Percentiles rank a stretch among this genome's conserved stretches.
phyloP scores from a whole-genome alignment of 2,113 vertebrate species.

The Paratilapia polleni region DNA sequence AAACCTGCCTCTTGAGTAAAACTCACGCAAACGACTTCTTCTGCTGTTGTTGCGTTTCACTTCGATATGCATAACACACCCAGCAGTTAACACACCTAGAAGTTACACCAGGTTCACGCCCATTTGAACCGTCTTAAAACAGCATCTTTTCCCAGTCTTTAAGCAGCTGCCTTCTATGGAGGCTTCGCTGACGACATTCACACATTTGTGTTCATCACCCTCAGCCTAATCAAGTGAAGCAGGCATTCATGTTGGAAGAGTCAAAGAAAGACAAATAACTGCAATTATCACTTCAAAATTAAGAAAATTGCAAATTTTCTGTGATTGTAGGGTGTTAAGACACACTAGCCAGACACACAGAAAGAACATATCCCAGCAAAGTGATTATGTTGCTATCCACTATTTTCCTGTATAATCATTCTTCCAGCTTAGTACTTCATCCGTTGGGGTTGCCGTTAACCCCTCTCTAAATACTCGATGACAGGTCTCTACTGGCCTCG shows the following conservation, averaged over 20 bases:
- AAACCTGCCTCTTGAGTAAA: neutral
- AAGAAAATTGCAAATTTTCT: neutral
- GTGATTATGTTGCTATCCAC: slow-evolving; percentile 36
- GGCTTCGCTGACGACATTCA: slow-evolving; percentile 5
- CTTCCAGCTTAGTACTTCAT: slow-evolving; percentile 22
- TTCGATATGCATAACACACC: neutral
- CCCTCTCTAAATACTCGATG: slow-evolving; percentile 33
- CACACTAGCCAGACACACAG: slow-evolving; percentile 5
- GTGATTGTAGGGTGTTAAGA: slow-evolving; percentile 18
- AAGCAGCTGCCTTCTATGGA: neutral
- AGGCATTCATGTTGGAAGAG: neutral
- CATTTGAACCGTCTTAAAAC: neutral
- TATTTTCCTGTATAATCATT: slow-evolving; percentile 29
- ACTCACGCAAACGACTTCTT: neutral
- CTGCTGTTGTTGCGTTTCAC: neutral
- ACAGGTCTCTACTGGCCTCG: slow-evolving; percentile 30
- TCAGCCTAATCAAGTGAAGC: neutral
- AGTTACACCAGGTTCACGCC: neutral
- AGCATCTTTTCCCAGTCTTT: neutral
- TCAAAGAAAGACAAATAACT: slow-evolving; percentile 9
- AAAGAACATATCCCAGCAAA: slow-evolving; percentile 16
- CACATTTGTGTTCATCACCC: neutral
- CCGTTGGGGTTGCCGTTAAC: slow-evolving; percentile 21
- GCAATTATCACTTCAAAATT: slow-evolving; percentile 18
- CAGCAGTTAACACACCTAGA: neutral